Conservation (phyloP, 2,113 vertebrate species). For the Platichthys stellatus region DNA sequence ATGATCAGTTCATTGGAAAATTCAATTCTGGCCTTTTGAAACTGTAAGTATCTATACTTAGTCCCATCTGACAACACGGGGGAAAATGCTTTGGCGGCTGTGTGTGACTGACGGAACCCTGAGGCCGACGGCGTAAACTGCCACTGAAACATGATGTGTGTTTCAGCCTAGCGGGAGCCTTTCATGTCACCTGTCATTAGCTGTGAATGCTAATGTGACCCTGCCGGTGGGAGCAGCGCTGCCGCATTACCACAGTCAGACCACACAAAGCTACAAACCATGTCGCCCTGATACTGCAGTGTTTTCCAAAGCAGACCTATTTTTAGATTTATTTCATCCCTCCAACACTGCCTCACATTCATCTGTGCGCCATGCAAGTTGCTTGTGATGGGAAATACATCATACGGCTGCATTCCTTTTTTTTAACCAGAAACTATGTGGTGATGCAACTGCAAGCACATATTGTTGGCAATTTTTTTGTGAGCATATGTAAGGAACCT, state of each 20-base stretch:
- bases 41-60: conserved; percentile 59
- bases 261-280: neutral
- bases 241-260: neutral
- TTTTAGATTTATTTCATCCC: neutral
- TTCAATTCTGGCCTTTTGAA: conserved; percentile 48
- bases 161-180: conserved; percentile 22
- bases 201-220: conserved; percentile 29
- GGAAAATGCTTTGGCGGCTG: conserved; percentile 37
- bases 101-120: conserved; percentile 45
- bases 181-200: conserved; percentile 64
- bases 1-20: conserved; percentile 5
- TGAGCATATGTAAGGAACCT: neutral
- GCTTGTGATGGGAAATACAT: too few relatives aligned
- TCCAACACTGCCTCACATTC: neutral
- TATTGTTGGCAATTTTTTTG: neutral
- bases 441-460: neutral
- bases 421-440: neutral
- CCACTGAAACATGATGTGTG: conserved; percentile 34
- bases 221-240: conserved; percentile 24
- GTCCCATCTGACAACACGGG: conserved; percentile 31
- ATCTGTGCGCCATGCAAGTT: neutral
- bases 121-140: conserved; percentile 21
- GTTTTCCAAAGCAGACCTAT: neutral
- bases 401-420: too few relatives aligned
- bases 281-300: neutral